Conservation (phyloP, 2,113 vertebrate genomes). For the Centropus unirufus region DNA sequence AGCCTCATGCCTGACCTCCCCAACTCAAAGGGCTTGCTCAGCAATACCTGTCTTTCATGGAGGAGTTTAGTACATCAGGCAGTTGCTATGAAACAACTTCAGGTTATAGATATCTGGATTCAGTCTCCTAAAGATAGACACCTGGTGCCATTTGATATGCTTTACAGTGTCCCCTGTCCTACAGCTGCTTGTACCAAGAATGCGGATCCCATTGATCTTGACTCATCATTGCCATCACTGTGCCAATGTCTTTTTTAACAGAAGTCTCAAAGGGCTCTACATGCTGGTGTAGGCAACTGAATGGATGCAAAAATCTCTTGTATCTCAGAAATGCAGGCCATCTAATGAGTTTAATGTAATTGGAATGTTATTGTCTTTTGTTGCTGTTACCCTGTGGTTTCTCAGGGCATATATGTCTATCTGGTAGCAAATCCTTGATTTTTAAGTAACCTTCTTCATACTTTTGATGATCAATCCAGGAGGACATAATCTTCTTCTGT, state of each 20-base stretch:
- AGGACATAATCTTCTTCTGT: neutral
- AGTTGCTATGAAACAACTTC: neutral
- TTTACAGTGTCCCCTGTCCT: neutral
- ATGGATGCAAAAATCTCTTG: neutral
- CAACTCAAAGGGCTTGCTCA: neutral
- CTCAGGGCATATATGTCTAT: neutral
- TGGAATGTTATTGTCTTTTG: fast-evolving
- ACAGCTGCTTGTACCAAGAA: neutral
- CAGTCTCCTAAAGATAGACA: neutral
- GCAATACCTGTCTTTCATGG: neutral
- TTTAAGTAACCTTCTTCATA: neutral
- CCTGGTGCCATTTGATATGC: neutral
- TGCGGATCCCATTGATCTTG: neutral
- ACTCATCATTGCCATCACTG: neutral
- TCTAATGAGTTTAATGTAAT: neutral
- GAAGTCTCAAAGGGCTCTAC: neutral
- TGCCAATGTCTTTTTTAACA: neutral
- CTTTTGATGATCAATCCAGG: neutral
- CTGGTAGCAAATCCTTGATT: neutral
- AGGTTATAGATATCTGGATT: neutral
- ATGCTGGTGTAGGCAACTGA: neutral
- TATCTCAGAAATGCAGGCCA: neutral
- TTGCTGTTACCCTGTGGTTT: neutral
- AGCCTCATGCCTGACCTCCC: neutral
- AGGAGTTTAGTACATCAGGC: neutral